A percentile compares a stretch with the other conserved stretches of the same genome.
These are phyloP conservation scores for Dasysyrphus tricinctus DNA, from an alignment of 2,888 invertebrate genomes.

Conservation along the genomic window DNA sequence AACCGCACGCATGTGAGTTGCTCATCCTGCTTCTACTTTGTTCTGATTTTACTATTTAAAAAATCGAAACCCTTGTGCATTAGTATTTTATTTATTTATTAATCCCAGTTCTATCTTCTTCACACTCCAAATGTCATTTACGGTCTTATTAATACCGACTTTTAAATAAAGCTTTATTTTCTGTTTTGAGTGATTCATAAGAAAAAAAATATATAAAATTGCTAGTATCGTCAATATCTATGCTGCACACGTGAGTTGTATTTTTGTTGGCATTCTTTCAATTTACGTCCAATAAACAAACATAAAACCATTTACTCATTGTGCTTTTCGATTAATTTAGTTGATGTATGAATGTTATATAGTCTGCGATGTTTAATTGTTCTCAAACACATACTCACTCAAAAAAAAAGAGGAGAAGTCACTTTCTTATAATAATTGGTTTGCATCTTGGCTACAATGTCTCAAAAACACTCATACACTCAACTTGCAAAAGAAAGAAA, in stretches of 20 bases:
- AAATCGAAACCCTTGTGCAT: too few species aligned
- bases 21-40: too few species aligned
- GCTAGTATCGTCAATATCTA: constrained; percentile 5
- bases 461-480: not conserved
- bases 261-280: constrained; percentile 52
- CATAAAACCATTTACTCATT: constrained; percentile 19
- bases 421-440: constrained; percentile 54
- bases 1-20: too few species aligned
- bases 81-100: too few species aligned
- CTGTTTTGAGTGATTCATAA: not conserved
- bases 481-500: not conserved
- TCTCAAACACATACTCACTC: constrained; percentile 1
- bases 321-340: constrained; percentile 38
- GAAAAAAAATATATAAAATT: constrained; percentile 2
- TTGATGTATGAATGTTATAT: not conserved
- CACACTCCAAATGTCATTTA: too few species aligned
- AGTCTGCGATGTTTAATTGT: constrained; percentile 31
- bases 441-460: constrained; percentile 60
- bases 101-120: too few species aligned
- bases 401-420: constrained; percentile 25
- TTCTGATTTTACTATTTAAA: too few species aligned
- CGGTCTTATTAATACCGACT: too few species aligned
- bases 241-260: constrained; percentile 61
- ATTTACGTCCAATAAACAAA: constrained; percentile 56
- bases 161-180: too few species aligned